phyloP scores from a whole-genome alignment of 2,888 invertebrate genomes.

The Lomographa bimaculata region DNA sequence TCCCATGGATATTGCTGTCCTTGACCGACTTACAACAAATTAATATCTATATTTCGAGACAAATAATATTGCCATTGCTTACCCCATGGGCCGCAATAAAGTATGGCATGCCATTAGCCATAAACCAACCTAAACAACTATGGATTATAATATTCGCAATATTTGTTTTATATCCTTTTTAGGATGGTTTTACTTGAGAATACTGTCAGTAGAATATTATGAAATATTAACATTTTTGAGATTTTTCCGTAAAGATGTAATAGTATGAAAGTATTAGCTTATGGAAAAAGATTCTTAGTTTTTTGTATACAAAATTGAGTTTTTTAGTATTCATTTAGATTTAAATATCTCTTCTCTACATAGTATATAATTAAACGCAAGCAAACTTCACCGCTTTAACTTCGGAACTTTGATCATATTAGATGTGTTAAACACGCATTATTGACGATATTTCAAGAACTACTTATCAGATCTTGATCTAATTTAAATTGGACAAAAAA shows the following conservation, averaged over 20 bases:
- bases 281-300: too few species aligned
- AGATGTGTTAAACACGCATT: too few species aligned
- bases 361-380: too few species aligned
- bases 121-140: constrained; percentile 24
- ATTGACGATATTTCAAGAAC: too few species aligned
- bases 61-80: constrained; percentile 8
- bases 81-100: constrained; percentile 25
- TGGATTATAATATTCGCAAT: constrained; percentile 24
- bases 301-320: too few species aligned
- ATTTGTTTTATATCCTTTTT: constrained; percentile 25
- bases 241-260: not conserved
- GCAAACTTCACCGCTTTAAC: too few species aligned
- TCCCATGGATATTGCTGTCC: constrained; percentile 3
- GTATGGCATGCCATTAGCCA: constrained; percentile 30
- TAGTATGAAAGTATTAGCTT: too few species aligned
- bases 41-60: constrained; percentile 13
- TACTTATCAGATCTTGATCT: too few species aligned
- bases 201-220: constrained; percentile 18
- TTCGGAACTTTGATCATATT: too few species aligned
- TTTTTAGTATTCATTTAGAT: too few species aligned
- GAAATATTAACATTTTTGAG: constrained; percentile 10
- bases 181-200: constrained; percentile 14
- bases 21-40: constrained; percentile 10
- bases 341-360: too few species aligned
- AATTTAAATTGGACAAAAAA: too few species aligned